A percentile compares a stretch with the other conserved stretches of the same genome.
Evolutionary conservation across 2,113 vertebrate genomes (phyloP).

Genomic region (Nannobrachium achirus): DNA sequence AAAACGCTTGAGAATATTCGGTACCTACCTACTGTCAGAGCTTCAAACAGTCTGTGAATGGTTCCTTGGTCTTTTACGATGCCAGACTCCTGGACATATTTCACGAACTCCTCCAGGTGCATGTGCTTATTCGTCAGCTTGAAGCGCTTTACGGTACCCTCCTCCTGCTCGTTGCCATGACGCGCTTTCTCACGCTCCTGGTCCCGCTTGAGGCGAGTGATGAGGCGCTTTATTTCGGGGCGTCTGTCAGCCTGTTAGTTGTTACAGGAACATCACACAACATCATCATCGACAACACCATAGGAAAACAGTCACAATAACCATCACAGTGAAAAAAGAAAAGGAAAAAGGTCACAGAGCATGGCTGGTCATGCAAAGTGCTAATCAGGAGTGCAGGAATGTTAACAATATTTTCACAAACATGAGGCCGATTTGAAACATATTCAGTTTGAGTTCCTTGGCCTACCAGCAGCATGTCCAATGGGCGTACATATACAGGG

Average conservation of each 20-base stretch:
- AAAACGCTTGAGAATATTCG: too few species aligned
- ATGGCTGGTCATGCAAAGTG: too few species aligned
- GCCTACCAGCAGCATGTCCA: too few species aligned
- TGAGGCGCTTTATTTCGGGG: slow-evolving; percentile 86
- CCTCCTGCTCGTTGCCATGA: slow-evolving; percentile 60
- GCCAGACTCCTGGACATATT: slow-evolving; percentile 91
- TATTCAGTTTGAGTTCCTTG: too few species aligned
- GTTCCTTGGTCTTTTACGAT: slow-evolving; percentile 88
- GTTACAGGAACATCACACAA: not conserved
- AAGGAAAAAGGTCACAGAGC: too few species aligned
- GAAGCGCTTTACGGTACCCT: slow-evolving; percentile 85
- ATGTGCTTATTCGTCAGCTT: slow-evolving; percentile 91
- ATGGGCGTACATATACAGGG: too few species aligned
- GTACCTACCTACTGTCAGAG: slow-evolving; percentile 88
- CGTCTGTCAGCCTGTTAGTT: slow-evolving; percentile 75
- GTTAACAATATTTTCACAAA: too few species aligned
- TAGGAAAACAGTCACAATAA: too few species aligned
- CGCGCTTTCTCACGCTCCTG: slow-evolving; percentile 78
- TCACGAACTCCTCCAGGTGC: slow-evolving; percentile 90
- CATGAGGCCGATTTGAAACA: too few species aligned
- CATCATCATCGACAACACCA: not conserved
- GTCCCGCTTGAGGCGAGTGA: slow-evolving; percentile 84
- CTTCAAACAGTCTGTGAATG: slow-evolving; percentile 90
- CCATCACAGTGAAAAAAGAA: too few species aligned
- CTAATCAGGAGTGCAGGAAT: too few species aligned